Evolutionary conservation across 2,888 invertebrate species (phyloP).

Genomic region (Chloroclysta siterata): DNA sequence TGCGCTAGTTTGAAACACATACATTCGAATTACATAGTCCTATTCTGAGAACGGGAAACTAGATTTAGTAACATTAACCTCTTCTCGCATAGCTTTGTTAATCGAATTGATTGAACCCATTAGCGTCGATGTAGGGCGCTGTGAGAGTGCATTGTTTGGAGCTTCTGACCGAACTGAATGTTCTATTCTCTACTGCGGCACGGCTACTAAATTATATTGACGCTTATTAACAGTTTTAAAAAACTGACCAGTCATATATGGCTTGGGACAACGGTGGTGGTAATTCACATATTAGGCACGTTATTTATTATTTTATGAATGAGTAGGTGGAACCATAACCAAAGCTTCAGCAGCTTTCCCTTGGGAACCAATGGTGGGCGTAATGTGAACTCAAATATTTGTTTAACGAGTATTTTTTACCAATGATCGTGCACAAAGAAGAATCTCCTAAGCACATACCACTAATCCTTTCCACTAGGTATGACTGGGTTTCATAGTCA

Average conservation of each 20-base stretch:
- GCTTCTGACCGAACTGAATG: constrained; percentile 8
- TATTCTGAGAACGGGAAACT: constrained; percentile 35
- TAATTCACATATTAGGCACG: neutral
- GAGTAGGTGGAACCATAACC: neutral
- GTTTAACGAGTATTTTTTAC: too few species aligned
- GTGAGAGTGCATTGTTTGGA: constrained; percentile 44
- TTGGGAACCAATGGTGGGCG: neutral
- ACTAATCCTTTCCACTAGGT: too few species aligned
- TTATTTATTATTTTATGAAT: neutral
- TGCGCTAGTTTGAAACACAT: constrained; percentile 20
- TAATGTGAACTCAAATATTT: neutral
- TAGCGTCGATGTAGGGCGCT: constrained; percentile 53
- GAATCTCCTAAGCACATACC: too few species aligned
- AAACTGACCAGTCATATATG: neutral
- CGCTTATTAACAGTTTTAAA: neutral
- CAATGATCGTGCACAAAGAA: too few species aligned
- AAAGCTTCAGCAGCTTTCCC: neutral
- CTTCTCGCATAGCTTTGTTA: constrained; percentile 48
- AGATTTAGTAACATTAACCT: constrained; percentile 48
- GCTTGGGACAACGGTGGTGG: neutral
- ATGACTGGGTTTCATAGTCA: too few species aligned
- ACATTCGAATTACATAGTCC: constrained; percentile 12
- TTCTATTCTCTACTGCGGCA: constrained; percentile 1
- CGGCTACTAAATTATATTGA: neutral
- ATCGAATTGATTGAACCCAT: constrained; percentile 60